A percentile compares a stretch with the other conserved stretches of the same genome.
phyloP scores from a whole-genome alignment of 1,140 invertebrate species.

The Rhyacophila brunnea region DNA sequence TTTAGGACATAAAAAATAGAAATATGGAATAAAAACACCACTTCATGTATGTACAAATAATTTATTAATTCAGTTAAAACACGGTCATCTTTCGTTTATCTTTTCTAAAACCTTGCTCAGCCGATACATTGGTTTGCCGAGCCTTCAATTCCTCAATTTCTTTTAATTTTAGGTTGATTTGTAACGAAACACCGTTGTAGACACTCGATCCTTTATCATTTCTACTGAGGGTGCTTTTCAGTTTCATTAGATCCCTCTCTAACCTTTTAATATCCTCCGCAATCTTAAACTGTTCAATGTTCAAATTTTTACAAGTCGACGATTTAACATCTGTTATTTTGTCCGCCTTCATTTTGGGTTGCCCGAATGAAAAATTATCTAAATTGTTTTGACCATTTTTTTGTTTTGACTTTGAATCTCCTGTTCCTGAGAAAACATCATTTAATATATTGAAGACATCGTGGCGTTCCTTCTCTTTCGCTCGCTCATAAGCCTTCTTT shows the following conservation, averaged over 20 bases:
- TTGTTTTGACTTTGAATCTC: constrained; percentile 36
- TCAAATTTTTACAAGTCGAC: constrained; percentile 66
- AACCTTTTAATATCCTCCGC: constrained; percentile 68
- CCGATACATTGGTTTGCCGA: constrained; percentile 62
- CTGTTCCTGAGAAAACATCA: constrained; percentile 56
- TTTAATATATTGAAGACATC: constrained; percentile 85
- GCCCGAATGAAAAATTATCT: constrained; percentile 21
- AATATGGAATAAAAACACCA: too few species aligned
- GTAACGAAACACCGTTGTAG: constrained; percentile 58
- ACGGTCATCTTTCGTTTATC: constrained; percentile 66
- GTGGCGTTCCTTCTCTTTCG: constrained; percentile 55
- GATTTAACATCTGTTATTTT: constrained; percentile 50
- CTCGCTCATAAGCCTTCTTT: constrained; percentile 61
- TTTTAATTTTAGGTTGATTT: constrained; percentile 61
- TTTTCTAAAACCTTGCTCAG: constrained; percentile 68
- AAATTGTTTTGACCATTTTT: constrained; percentile 29
- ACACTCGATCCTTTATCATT: constrained; percentile 58
- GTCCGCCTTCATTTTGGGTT: constrained; percentile 9
- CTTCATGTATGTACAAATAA: too few species aligned
- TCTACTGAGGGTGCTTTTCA: constrained; percentile 63
- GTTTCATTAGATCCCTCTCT: constrained; percentile 65
- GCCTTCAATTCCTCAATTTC: constrained; percentile 60
- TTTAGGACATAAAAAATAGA: too few species aligned
- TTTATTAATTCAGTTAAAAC: constrained; percentile 52
- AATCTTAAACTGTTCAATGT: constrained; percentile 72